phyloP scores from a whole-genome alignment of 2,888 invertebrate species.

The Paralinhomoeus sp. region DNA sequence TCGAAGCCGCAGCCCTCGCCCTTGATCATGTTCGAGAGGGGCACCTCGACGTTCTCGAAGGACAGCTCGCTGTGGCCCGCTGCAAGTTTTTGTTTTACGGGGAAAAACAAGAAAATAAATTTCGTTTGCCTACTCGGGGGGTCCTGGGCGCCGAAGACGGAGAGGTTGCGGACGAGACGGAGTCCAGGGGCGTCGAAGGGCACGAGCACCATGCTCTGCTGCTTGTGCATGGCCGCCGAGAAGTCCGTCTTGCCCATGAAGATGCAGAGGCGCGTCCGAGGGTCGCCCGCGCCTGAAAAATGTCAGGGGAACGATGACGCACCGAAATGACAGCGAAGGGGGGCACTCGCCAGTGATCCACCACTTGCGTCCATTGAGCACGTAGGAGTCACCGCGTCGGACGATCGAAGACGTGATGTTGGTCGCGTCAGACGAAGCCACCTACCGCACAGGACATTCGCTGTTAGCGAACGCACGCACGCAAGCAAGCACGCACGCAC shows the following conservation, averaged over 20 bases:
- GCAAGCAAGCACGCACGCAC: too few relatives aligned
- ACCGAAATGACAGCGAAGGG: too few relatives aligned
- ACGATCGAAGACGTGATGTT: constrained; percentile 30
- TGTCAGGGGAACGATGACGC: too few relatives aligned
- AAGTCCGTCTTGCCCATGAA: constrained; percentile 11
- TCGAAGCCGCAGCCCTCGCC: constrained; percentile 34
- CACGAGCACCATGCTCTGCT: constrained; percentile 32
- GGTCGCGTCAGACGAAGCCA: constrained; percentile 32
- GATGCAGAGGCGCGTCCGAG: too few relatives aligned
- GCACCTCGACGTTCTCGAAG: constrained; percentile 32
- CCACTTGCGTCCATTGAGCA: constrained; percentile 32
- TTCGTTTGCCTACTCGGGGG: constrained; percentile 23
- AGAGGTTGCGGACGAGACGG: constrained; percentile 27
- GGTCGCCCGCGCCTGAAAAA: too few relatives aligned
- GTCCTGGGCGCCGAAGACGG: constrained; percentile 29
- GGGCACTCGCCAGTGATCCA: too few relatives aligned
- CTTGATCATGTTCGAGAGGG: constrained; percentile 27
- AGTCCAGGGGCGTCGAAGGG: constrained; percentile 32
- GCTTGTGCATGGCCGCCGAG: constrained; percentile 22
- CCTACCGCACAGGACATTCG: constrained; percentile 18
- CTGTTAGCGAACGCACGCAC: too few relatives aligned
- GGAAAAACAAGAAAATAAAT: background rate
- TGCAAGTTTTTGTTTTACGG: too few relatives aligned
- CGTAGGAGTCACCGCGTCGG: constrained; percentile 26
- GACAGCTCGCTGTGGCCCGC: constrained; percentile 28